phyloP scores from a whole-genome alignment of 2,888 invertebrate genomes.

The Nomada ferruginata region DNA sequence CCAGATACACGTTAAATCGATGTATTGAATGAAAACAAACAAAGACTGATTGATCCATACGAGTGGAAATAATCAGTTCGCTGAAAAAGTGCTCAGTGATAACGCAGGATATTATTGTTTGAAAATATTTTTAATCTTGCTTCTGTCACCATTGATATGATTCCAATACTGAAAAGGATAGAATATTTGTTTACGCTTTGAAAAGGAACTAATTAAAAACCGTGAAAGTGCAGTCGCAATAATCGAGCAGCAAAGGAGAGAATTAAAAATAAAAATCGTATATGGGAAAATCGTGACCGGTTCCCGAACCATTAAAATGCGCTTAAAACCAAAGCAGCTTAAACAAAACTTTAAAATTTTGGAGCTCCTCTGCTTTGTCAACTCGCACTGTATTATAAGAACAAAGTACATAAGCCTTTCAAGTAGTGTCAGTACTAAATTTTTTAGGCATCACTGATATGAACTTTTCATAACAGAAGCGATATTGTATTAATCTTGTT shows the following conservation, averaged over 20 bases:
- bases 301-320: conserved; percentile 25
- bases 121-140: neutral
- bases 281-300: neutral
- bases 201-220: neutral
- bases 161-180: neutral
- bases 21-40: neutral
- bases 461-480: too few species aligned
- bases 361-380: too few species aligned
- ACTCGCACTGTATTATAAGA: too few species aligned
- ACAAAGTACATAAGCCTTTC: too few species aligned
- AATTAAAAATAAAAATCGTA: too few species aligned
- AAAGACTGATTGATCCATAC: neutral
- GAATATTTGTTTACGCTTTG: neutral
- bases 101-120: neutral
- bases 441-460: too few species aligned
- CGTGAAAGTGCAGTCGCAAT: neutral
- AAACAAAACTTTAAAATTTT: too few species aligned
- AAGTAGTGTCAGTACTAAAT: too few species aligned
- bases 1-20: neutral
- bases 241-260: neutral
- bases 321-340: conserved; percentile 18
- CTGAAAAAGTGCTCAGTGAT: neutral
- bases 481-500: too few species aligned
- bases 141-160: neutral
- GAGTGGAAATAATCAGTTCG: neutral